A percentile compares a stretch with the other conserved stretches of the same genome.
Conservation (phyloP, 2,797 vertebrate species). For the Notamacropus eugenii region DNA sequence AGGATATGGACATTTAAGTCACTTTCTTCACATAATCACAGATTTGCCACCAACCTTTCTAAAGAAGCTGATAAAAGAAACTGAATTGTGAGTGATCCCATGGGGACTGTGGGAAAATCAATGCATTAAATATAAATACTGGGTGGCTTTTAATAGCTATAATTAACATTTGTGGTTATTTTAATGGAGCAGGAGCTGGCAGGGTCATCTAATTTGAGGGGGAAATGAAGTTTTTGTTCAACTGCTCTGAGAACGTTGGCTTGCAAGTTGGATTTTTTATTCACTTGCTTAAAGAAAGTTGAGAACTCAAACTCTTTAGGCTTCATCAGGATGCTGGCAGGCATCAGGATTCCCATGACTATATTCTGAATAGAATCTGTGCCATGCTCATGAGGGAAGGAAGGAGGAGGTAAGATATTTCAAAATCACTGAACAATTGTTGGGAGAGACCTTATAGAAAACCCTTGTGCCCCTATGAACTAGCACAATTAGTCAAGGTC, state of each 20-base stretch:
- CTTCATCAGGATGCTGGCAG: neutral
- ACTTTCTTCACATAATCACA: neutral
- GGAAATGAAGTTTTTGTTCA: neutral
- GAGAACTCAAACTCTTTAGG: neutral
- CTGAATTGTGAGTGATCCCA: constrained; percentile 65
- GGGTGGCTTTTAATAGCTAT: constrained; percentile 73
- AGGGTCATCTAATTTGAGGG: constrained; percentile 40
- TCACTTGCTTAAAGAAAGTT: constrained; percentile 18
- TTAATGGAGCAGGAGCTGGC: constrained; percentile 54
- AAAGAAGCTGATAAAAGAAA: constrained; percentile 27
- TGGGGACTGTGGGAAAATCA: constrained; percentile 66
- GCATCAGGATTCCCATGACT: neutral
- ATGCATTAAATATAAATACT: constrained; percentile 75
- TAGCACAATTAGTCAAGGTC: neutral
- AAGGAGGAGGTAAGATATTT: neutral
- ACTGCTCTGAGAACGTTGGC: neutral
- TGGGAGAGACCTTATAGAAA: neutral
- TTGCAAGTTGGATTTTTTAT: neutral
- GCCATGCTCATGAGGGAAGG: neutral
- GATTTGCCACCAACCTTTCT: constrained; percentile 8
- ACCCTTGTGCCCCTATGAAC: neutral
- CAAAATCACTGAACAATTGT: neutral
- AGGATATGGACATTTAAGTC: neutral
- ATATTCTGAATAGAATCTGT: neutral
- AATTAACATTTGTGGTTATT: constrained; percentile 70